Evolutionary conservation across 2,888 invertebrate genomes (phyloP).

Genomic region (Osmoderma eremita): DNA sequence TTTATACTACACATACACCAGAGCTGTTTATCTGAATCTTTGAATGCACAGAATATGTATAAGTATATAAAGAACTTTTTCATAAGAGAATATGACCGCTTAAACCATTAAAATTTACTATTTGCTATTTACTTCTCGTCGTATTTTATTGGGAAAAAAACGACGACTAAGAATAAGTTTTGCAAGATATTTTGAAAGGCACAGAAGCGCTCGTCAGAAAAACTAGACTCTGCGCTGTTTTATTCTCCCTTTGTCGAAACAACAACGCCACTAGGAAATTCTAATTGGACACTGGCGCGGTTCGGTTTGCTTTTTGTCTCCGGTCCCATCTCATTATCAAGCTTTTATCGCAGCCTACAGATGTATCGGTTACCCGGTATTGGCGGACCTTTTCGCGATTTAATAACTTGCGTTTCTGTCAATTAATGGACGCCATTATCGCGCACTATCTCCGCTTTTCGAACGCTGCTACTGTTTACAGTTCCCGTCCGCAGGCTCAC

Average conservation of each 20-base stretch:
- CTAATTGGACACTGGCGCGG: slow-evolving; percentile 53
- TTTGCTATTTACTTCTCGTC: too few species aligned
- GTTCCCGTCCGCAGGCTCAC: slow-evolving; percentile 17
- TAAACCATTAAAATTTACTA: too few species aligned
- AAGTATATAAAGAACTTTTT: too few species aligned
- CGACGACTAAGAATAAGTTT: slow-evolving; percentile 3
- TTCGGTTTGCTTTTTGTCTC: slow-evolving; percentile 53
- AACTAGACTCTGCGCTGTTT: slow-evolving; percentile 36
- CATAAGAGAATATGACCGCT: too few species aligned
- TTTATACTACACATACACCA: too few species aligned
- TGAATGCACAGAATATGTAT: too few species aligned
- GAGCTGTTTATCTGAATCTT: too few species aligned
- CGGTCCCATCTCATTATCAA: slow-evolving; percentile 53
- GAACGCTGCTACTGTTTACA: slow-evolving; percentile 31
- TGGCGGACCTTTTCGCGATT: slow-evolving; percentile 37
- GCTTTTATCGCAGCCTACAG: slow-evolving; percentile 52
- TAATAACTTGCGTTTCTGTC: slow-evolving; percentile 37
- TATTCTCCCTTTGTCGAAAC: slow-evolving; percentile 44
- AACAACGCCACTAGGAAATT: slow-evolving; percentile 50
- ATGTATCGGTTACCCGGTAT: slow-evolving; percentile 54
- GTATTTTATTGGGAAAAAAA: neutral
- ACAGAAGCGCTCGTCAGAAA: slow-evolving; percentile 12
- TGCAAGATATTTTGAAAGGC: slow-evolving; percentile 2
- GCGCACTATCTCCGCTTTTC: slow-evolving; percentile 30
- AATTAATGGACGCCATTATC: slow-evolving; percentile 36